A percentile compares a stretch with the other conserved stretches of the same genome.
Conservation (phyloP, 2,888 invertebrate species). For the Dasypolia templi region DNA sequence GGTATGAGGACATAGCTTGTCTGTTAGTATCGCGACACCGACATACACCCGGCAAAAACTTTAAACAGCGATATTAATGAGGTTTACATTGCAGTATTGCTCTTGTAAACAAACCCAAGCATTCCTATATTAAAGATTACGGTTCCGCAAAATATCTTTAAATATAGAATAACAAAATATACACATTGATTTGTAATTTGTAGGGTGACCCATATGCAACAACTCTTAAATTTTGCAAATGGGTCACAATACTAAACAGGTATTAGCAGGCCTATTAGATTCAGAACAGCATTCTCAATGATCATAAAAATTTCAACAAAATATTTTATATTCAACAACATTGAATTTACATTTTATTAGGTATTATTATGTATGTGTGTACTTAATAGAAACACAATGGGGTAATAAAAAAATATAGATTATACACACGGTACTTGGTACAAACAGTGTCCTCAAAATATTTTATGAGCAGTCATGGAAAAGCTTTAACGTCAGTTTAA, state of each 20-base stretch:
- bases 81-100: conserved; percentile 30
- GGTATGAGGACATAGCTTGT: conserved; percentile 63
- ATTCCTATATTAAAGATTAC: conserved; percentile 4
- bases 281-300: not conserved
- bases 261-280: no score
- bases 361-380: no score
- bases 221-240: no score
- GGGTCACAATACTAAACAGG: no score
- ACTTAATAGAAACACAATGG: conserved; percentile 4
- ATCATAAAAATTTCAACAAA: not conserved
- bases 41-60: conserved; percentile 49
- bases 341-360: not conserved
- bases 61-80: conserved; percentile 53
- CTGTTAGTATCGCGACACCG: conserved; percentile 40
- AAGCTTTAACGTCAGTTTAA: conserved; percentile 16
- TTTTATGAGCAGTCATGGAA: conserved; percentile 34
- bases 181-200: not conserved
- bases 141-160: not conserved
- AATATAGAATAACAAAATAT: not conserved
- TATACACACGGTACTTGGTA: not conserved
- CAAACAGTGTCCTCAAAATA: not conserved
- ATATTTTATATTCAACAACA: not conserved
- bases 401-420: not conserved
- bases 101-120: no score
- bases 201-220: no score